These are phyloP conservation scores for Alsophila aescularia DNA, from an alignment of 2,888 invertebrate genomes.

Conservation along the genomic window DNA sequence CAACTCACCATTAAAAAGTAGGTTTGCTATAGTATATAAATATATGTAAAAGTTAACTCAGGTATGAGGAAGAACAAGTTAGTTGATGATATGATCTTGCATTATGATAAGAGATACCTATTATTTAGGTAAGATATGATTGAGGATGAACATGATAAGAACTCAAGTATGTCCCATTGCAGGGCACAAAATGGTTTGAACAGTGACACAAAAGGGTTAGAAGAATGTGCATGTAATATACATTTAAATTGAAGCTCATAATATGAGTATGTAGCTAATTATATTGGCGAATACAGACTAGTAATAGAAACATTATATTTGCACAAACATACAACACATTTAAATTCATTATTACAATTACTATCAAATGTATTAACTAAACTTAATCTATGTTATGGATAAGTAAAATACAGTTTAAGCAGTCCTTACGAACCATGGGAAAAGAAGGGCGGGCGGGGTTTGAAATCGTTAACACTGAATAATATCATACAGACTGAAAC, in stretches of 20 bases:
- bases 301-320: conserved; percentile 19
- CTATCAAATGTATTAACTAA: conserved; percentile 4
- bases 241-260: conserved; percentile 3
- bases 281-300: conserved; percentile 11
- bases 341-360: conserved; percentile 17
- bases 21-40: conserved; percentile 13
- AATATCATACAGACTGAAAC: conserved; percentile 19
- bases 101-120: conserved; percentile 20
- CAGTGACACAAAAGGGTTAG: too few relatives aligned
- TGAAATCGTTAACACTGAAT: conserved; percentile 7
- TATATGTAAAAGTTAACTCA: conserved; percentile 26
- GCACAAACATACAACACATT: conserved; percentile 25
- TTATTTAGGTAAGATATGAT: conserved; percentile 9
- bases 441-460: background rate
- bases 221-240: background rate
- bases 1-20: conserved; percentile 36
- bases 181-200: too few relatives aligned
- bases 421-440: background rate
- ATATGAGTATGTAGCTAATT: conserved; percentile 1
- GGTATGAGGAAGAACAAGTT: conserved; percentile 21
- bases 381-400: conserved; percentile 19
- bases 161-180: conserved; percentile 5
- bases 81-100: conserved; percentile 33
- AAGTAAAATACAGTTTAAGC: background rate
- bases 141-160: conserved; percentile 2